Evolutionary conservation across 2,797 vertebrate genomes (phyloP).

Genomic region (Halcyon badia): DNA sequence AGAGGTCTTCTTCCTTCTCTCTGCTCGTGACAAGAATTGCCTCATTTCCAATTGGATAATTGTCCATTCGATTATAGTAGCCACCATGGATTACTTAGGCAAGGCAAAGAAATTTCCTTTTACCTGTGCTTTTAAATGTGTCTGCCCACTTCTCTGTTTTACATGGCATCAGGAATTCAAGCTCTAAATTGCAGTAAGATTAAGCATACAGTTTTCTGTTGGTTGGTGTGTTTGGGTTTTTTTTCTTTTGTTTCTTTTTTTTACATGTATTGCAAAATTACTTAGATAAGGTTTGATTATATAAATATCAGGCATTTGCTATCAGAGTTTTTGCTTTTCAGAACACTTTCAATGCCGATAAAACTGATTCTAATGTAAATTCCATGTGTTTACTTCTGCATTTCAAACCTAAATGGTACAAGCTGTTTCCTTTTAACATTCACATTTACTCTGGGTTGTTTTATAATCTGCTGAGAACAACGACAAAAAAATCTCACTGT

Average conservation of each 20-base stretch:
- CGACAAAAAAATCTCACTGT: not conserved
- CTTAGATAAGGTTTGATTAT: not conserved
- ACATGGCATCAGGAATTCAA: not conserved
- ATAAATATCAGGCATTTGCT: not conserved
- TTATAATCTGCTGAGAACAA: not conserved
- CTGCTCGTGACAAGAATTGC: not conserved
- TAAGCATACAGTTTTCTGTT: not conserved
- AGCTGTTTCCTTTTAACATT: not conserved
- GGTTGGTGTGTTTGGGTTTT: not conserved
- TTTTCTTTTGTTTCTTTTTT: not conserved
- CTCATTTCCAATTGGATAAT: not conserved
- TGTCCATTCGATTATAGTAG: not conserved
- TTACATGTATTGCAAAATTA: not conserved
- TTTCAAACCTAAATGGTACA: not conserved
- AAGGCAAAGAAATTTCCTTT: not conserved
- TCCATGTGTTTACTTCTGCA: not conserved
- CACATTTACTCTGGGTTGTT: not conserved
- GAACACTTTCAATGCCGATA: not conserved
- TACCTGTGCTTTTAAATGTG: not conserved
- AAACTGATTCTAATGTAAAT: not conserved
- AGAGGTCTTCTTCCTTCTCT: not conserved
- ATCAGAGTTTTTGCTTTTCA: not conserved
- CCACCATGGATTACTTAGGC: not conserved
- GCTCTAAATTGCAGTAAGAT: not conserved
- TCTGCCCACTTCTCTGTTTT: not conserved